Evolutionary conservation across 2,888 invertebrate species (phyloP).

Genomic region (Gandaritis pyraliata): DNA sequence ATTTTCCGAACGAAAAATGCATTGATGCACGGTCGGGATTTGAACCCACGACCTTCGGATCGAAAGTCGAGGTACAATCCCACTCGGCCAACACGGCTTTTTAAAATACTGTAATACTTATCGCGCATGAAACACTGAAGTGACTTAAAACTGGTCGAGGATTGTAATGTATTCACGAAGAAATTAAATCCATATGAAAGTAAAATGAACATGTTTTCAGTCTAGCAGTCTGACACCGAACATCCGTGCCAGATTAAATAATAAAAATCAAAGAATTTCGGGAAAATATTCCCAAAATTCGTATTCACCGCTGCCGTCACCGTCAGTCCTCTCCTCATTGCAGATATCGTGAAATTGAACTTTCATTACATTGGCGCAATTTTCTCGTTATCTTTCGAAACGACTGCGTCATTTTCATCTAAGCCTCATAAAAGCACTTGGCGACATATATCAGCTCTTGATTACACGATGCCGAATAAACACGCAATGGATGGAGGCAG

Average conservation of each 20-base stretch:
- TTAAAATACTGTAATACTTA: too few relatives aligned
- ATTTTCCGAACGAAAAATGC: too few relatives aligned
- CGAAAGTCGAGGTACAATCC: too few relatives aligned
- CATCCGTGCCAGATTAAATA: neutral
- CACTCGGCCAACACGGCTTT: too few relatives aligned
- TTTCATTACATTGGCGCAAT: slow-evolving; percentile 29
- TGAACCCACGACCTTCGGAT: too few relatives aligned
- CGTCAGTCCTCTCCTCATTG: neutral
- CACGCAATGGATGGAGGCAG: slow-evolving; percentile 23
- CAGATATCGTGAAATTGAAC: slow-evolving; percentile 23
- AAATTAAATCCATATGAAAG: too few relatives aligned
- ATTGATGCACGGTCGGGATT: too few relatives aligned
- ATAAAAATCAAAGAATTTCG: slow-evolving; percentile 1
- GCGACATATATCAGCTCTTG: slow-evolving; percentile 30
- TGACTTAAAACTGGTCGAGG: neutral
- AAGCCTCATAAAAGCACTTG: slow-evolving; percentile 32
- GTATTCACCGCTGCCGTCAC: neutral
- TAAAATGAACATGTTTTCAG: too few relatives aligned
- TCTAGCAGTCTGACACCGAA: too few relatives aligned
- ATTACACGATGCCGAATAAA: slow-evolving; percentile 29
- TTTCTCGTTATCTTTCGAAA: slow-evolving; percentile 25
- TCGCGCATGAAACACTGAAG: neutral
- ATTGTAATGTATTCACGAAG: too few relatives aligned
- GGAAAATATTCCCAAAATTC: neutral
- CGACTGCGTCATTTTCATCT: slow-evolving; percentile 36